A percentile compares a stretch with the other conserved stretches of the same genome.
Conservation (phyloP, 2,888 invertebrate genomes). For the Pherbina coryleti region DNA sequence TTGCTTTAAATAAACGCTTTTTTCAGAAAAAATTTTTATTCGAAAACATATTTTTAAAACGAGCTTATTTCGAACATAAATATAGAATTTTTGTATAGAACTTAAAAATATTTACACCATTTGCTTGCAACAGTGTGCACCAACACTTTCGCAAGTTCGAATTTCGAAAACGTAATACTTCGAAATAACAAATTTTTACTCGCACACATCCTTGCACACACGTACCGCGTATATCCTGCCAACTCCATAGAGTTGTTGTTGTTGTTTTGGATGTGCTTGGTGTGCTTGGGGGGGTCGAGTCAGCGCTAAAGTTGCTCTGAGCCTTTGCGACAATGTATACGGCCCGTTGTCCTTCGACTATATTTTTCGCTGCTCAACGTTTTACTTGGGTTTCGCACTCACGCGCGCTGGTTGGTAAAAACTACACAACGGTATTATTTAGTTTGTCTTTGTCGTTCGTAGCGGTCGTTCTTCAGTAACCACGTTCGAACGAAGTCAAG, state of each 20-base stretch:
- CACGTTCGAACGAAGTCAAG: conserved; percentile 11
- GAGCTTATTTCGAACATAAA: background rate
- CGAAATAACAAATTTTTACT: background rate
- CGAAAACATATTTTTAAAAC: background rate
- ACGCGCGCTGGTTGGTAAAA: conserved; percentile 53
- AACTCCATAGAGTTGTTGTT: background rate
- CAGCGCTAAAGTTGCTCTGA: background rate
- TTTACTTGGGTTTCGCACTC: conserved; percentile 42
- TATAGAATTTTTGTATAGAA: background rate
- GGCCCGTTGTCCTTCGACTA: background rate
- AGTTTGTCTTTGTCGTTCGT: conserved; percentile 64
- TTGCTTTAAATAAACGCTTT: too few relatives aligned
- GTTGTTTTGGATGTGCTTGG: background rate
- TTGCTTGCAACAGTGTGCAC: background rate
- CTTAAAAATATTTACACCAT: background rate
- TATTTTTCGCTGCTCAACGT: conserved; percentile 32
- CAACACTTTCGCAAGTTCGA: background rate
- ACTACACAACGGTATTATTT: conserved; percentile 62
- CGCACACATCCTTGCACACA: background rate
- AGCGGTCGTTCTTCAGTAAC: conserved; percentile 58
- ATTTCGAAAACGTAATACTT: background rate
- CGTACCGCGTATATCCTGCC: background rate
- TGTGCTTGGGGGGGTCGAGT: background rate
- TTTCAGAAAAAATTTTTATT: too few relatives aligned
- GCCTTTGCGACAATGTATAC: background rate